phyloP scores from a whole-genome alignment of 2,888 invertebrate species.

The Hypomecis punctinalis region DNA sequence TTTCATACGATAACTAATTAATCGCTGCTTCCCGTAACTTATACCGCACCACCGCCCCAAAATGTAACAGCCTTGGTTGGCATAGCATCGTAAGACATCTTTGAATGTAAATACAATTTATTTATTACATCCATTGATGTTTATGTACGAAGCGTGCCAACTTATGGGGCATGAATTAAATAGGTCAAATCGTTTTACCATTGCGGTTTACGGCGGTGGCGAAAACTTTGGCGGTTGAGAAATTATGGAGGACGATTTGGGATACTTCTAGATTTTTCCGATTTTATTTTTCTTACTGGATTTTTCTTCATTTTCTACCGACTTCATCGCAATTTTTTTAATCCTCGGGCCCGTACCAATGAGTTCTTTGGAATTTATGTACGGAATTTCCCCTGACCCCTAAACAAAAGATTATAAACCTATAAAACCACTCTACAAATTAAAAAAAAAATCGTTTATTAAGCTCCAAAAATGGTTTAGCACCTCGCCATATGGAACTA shows the following conservation, averaged over 20 bases:
- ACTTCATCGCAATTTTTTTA: no score
- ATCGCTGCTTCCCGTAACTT: constrained; percentile 19
- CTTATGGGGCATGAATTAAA: constrained; percentile 44
- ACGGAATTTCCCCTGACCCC: no score
- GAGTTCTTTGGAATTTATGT: no score
- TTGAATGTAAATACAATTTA: constrained; percentile 63
- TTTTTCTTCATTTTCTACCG: background rate
- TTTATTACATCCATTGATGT: constrained; percentile 64
- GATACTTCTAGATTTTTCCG: constrained; percentile 1
- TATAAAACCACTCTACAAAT: no score
- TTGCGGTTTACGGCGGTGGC: constrained; percentile 38
- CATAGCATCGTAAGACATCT: constrained; percentile 55
- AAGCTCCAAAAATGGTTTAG: constrained; percentile 48
- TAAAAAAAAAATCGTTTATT: constrained; percentile 14
- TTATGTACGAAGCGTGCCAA: constrained; percentile 49
- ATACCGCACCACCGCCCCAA: constrained; percentile 41
- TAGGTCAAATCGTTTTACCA: constrained; percentile 41
- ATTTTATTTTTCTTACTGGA: background rate
- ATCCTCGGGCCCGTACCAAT: no score
- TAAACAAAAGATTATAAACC: no score
- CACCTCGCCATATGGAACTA: constrained; percentile 48
- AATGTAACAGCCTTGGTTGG: constrained; percentile 64
- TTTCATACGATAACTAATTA: background rate
- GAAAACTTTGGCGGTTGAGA: constrained; percentile 38
- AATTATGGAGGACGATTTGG: constrained; percentile 3